phyloP scores from a whole-genome alignment of 2,797 vertebrate species.

The Monodelphis domestica region DNA sequence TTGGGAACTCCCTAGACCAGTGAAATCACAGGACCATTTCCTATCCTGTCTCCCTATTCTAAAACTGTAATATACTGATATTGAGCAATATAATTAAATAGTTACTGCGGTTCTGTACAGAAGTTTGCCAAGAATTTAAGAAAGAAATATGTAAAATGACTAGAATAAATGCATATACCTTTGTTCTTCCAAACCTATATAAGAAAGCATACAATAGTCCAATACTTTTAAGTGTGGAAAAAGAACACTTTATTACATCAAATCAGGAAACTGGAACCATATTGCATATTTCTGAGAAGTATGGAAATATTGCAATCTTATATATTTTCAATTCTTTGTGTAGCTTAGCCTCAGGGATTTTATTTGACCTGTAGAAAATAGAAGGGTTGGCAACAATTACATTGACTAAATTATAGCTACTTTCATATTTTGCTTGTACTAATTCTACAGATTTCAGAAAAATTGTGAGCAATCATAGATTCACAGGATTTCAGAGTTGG shows the following conservation, averaged over 20 bases:
- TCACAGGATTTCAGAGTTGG: neutral
- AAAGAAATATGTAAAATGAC: neutral
- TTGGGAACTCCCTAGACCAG: neutral
- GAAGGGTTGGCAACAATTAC: neutral
- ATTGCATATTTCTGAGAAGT: neutral
- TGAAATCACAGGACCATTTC: neutral
- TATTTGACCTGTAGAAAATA: neutral
- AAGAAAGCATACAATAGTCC: conserved; percentile 9
- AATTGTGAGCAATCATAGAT: neutral
- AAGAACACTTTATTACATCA: conserved; percentile 19
- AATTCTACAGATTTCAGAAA: neutral
- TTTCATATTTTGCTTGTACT: neutral
- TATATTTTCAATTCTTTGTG: neutral
- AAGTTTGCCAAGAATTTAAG: neutral
- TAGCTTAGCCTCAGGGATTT: neutral
- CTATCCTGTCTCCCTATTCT: neutral
- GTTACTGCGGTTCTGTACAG: neutral
- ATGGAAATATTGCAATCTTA: neutral
- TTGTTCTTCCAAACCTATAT: conserved; percentile 49
- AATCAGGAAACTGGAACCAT: neutral
- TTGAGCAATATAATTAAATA: neutral
- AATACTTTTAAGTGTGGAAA: conserved; percentile 21
- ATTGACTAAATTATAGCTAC: neutral
- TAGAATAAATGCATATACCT: neutral
- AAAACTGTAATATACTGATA: conserved; percentile 14